Conservation (phyloP, 2,113 vertebrate genomes). For the Anseranas semipalmata region DNA sequence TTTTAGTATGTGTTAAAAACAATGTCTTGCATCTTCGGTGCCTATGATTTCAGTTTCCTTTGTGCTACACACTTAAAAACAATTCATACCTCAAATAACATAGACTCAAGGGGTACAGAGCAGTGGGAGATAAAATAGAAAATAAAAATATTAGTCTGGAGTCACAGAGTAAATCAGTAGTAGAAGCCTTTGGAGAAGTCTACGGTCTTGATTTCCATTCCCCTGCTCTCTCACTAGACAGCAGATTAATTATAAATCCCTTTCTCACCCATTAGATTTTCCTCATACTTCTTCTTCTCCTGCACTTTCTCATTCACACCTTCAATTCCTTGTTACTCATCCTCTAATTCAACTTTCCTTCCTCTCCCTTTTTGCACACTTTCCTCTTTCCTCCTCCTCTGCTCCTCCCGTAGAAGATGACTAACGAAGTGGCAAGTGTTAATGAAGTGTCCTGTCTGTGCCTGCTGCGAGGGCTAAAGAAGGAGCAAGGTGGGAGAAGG, state of each 20-base stretch:
- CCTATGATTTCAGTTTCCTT: background rate
- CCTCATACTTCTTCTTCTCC: background rate
- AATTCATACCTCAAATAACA: constrained; percentile 21
- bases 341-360: background rate
- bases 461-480: background rate
- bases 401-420: background rate
- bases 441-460: background rate
- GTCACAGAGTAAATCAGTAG: background rate
- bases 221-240: background rate
- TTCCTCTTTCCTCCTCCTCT: background rate
- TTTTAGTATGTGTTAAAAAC: constrained; percentile 48
- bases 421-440: constrained; percentile 10
- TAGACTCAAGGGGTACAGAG: background rate
- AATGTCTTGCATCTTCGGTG: background rate
- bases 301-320: constrained; percentile 48
- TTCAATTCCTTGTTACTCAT: background rate
- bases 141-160: constrained; percentile 14
- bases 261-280: constrained; percentile 44
- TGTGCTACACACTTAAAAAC: background rate
- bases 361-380: background rate
- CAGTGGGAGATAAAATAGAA: background rate
- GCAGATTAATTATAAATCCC: constrained; percentile 25
- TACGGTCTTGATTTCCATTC: background rate
- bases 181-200: background rate
- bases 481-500: background rate